phyloP scores from a whole-genome alignment of 2,888 invertebrate genomes.

The Notodonta ziczac region DNA sequence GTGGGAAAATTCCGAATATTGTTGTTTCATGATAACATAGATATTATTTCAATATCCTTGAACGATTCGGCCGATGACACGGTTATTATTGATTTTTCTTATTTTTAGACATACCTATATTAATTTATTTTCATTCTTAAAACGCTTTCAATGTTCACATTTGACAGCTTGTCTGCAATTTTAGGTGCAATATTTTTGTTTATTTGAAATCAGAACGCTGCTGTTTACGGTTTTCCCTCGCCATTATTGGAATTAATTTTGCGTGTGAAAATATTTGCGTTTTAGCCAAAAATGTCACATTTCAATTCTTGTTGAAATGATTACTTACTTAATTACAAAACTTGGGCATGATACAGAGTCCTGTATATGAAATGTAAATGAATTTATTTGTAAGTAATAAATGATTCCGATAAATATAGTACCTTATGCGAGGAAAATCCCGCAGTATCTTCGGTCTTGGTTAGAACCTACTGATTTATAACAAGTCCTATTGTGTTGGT shows the following conservation, averaged over 20 bases:
- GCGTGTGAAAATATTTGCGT: not conserved
- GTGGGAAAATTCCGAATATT: conserved; percentile 26
- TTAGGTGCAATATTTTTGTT: conserved; percentile 12
- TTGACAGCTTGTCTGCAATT: conserved; percentile 12
- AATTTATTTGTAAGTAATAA: too few relatives aligned
- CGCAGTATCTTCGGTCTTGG: too few relatives aligned
- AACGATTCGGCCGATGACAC: conserved; percentile 36
- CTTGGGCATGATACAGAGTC: too few relatives aligned
- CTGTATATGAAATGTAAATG: too few relatives aligned
- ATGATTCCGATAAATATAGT: too few relatives aligned
- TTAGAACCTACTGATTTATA: too few relatives aligned
- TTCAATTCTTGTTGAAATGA: too few relatives aligned
- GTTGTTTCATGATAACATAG: conserved; percentile 35
- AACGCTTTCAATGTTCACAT: conserved; percentile 25
- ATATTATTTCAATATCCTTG: conserved; percentile 26
- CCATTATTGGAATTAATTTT: conserved; percentile 21
- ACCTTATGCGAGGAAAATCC: too few relatives aligned
- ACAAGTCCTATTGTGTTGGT: too few relatives aligned
- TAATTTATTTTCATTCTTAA: conserved; percentile 22
- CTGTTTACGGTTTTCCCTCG: conserved; percentile 16
- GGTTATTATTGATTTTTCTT: conserved; percentile 27
- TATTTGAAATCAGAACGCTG: conserved; percentile 9
- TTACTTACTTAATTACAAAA: too few relatives aligned
- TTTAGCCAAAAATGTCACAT: not conserved
- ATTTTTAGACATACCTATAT: conserved; percentile 24